These are phyloP conservation scores for Leucophenga montana DNA, from an alignment of 2,888 invertebrate genomes.

Conservation along the genomic window DNA sequence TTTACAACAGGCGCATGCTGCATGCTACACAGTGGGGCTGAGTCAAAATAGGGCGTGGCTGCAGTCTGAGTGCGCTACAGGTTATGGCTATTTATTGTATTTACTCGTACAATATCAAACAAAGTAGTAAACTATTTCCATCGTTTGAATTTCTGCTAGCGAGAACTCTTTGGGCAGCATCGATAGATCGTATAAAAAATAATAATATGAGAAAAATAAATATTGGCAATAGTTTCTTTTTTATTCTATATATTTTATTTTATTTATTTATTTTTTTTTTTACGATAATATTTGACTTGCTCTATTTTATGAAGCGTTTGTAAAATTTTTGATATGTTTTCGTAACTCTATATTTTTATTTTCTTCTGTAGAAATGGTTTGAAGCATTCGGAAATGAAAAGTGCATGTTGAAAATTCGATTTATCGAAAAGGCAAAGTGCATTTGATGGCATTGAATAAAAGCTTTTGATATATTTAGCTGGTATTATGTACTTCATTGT, in stretches of 20 bases:
- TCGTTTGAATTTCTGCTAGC: no score
- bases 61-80: neutral
- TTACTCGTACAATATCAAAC: conserved; percentile 7
- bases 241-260: no score
- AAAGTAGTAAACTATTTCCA: neutral
- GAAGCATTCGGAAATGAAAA: conserved; percentile 21
- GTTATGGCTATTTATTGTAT: conserved; percentile 24
- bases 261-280: no score
- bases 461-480: neutral
- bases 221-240: neutral
- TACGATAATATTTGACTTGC: no score
- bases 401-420: conserved; percentile 22
- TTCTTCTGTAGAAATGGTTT: neutral
- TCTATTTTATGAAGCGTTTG: no score
- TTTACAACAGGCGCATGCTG: neutral
- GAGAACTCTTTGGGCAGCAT: no score
- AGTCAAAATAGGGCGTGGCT: neutral
- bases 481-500: neutral
- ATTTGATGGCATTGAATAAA: conserved; percentile 19
- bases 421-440: conserved; percentile 19
- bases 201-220: neutral
- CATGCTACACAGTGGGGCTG: neutral
- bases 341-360: neutral
- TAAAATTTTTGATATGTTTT: neutral
- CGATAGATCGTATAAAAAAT: neutral